Evolutionary conservation across 2,113 vertebrate species (phyloP), one percentile per base, ranked within the genome.

Genomic region (Gopherus evgoodei): DNA sequence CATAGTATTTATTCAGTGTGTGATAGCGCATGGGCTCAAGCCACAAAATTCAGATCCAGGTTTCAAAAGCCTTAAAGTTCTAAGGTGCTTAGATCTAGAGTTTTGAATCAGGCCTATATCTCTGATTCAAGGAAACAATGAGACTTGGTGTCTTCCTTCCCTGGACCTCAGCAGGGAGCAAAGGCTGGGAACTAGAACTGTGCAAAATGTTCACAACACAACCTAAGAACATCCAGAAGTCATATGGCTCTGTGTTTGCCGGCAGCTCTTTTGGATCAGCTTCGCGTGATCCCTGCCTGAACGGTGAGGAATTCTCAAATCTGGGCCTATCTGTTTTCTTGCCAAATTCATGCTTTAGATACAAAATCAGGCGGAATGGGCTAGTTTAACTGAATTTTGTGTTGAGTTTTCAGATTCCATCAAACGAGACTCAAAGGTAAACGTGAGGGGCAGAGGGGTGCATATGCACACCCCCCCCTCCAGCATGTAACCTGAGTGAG

Each of bases 171-270:
- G 31, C 31, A 65, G 83, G 80, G 52, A 79, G 42, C 50, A 0
- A 3, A 17, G 22, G 27, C 22, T 87, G 38, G 8, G 6, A 6
- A 2, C 25, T 56, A 83, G 86, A 62, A 54, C 27, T 31, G 17
- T n/a, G 27, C 2, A 3, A 0, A 0, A 24, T 21, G 49, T 38
- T 35, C 56, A 53, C 62, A 35, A 19, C 31, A 17, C 31, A 65
- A n/a, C 31, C 14, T 17, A 75, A 42, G 69, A 90, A 14, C 47
- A 19, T 79, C 27, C 7, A 17, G 17, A 2, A 16, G 53, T 29
- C 25, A 16, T 0, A 0, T 13, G 29, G 52, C 44, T 35, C 42
- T 88, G 25, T 7, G 27, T 25, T 62, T 62, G 59, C 59, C 16
- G 59, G 31, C 31, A 62, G 16, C 29, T 53, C 4, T 11, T 62